Conservation (phyloP, 2,797 vertebrate genomes). For the Pygocentrus nattereri region DNA sequence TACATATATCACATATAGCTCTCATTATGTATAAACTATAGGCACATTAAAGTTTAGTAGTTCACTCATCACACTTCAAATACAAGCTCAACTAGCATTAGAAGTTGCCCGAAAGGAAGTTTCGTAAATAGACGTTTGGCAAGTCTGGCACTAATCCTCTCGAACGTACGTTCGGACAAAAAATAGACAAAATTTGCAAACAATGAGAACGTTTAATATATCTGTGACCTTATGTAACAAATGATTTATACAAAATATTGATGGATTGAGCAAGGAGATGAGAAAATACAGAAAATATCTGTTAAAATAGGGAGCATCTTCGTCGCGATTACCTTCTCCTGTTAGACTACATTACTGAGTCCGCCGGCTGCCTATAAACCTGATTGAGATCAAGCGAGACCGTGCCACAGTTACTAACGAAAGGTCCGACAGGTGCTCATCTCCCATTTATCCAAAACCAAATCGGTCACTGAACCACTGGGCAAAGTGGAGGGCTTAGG, state of each 20-base stretch:
- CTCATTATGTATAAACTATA: too few species aligned
- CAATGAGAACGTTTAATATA: constrained; percentile 70
- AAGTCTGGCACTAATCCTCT: not conserved
- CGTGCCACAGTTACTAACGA: constrained; percentile 17
- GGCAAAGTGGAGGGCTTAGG: constrained; percentile 25
- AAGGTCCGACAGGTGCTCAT: constrained; percentile 9
- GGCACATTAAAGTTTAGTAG: not conserved
- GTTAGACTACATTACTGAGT: constrained; percentile 1
- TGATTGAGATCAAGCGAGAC: not conserved
- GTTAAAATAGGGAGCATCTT: constrained; percentile 41
- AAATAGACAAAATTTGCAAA: constrained; percentile 60
- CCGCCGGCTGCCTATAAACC: not conserved
- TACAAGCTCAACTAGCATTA: not conserved
- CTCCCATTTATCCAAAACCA: constrained; percentile 14
- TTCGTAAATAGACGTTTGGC: not conserved
- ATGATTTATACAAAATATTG: constrained; percentile 67
- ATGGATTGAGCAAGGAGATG: constrained; percentile 53
- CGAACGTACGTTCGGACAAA: not conserved
- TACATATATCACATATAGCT: too few species aligned
- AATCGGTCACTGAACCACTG: constrained; percentile 22
- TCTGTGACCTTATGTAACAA: constrained; percentile 64
- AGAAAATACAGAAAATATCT: constrained; percentile 49
- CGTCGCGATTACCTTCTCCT: not conserved
- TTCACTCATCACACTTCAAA: not conserved
- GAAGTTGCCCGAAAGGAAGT: not conserved